A percentile compares a stretch with the other conserved stretches of the same genome.
Conservation (phyloP, 2,113 vertebrate species). For the Thamnophis sirtalis region DNA sequence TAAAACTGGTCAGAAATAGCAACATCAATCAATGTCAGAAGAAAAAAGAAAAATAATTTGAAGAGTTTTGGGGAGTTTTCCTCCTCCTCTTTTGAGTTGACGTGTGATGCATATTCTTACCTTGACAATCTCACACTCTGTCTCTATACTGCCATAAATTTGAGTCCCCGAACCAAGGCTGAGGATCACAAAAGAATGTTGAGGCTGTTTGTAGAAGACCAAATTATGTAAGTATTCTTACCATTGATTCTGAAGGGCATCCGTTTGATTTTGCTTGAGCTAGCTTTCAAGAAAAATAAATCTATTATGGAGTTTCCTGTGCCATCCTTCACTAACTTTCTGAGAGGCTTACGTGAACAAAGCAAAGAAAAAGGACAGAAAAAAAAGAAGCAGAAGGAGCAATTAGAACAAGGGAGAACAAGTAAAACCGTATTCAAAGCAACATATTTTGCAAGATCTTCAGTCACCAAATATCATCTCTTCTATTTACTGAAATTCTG, state of each 20-base stretch:
- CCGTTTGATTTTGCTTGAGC: neutral
- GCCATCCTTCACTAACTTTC: neutral
- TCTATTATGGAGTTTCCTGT: neutral
- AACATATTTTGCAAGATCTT: neutral
- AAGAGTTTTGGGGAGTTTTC: conserved; percentile 29
- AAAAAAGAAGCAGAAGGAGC: neutral
- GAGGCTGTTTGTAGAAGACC: neutral
- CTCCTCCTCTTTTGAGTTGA: conserved; percentile 41
- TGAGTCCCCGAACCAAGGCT: conserved; percentile 42
- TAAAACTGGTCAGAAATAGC: conserved; percentile 52
- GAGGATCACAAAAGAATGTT: conserved; percentile 23
- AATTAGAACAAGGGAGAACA: neutral
- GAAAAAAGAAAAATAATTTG: conserved; percentile 36
- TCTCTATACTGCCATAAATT: conserved; percentile 49
- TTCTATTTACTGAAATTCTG: neutral
- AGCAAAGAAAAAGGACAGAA: neutral
- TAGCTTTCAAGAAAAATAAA: neutral
- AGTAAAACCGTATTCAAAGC: neutral
- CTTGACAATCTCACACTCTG: conserved; percentile 57
- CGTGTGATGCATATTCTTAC: conserved; percentile 39
- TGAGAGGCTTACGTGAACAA: neutral
- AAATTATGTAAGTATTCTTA: neutral
- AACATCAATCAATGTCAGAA: conserved; percentile 47
- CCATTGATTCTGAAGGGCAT: neutral
- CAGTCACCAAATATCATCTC: neutral